phyloP scores from a whole-genome alignment of 1,140 invertebrate genomes.

The Drosophila guanche region DNA sequence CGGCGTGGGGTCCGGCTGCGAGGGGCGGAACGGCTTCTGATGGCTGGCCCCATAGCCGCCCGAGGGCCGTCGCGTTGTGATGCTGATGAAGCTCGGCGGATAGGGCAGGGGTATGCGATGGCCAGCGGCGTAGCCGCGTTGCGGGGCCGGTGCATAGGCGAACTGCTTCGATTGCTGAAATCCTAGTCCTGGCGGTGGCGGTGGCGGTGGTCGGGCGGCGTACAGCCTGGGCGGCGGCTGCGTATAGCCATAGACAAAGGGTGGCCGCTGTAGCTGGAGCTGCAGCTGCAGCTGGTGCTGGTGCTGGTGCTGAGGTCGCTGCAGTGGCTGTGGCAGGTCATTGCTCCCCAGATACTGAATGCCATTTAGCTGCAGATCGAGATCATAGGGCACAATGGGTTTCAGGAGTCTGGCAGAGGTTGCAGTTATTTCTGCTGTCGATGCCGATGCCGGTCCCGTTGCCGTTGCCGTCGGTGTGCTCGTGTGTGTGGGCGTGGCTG shows the following conservation, averaged over 20 bases:
- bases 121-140: constrained; percentile 51
- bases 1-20: constrained; percentile 57
- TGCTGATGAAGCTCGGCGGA: constrained; percentile 75
- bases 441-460: neutral
- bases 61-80: constrained; percentile 60
- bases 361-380: constrained; percentile 56
- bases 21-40: constrained; percentile 56
- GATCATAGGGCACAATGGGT: constrained; percentile 70
- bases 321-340: constrained; percentile 25
- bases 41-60: neutral
- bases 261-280: constrained; percentile 3
- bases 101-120: constrained; percentile 66
- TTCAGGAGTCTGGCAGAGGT: constrained; percentile 33
- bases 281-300: neutral
- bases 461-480: neutral
- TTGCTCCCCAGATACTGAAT: constrained; percentile 57
- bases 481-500: constrained; percentile 36
- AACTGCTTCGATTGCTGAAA: constrained; percentile 71
- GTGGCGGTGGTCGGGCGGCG: neutral
- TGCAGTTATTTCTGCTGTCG: constrained; percentile 13
- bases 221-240: constrained; percentile 35
- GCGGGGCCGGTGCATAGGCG: constrained; percentile 49
- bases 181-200: neutral
- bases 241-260: constrained; percentile 30
- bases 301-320: constrained; percentile 15